Percentiles rank a stretch among this genome's conserved stretches.
These are phyloP conservation scores for Drosophila kanapiae DNA, from an alignment of 1,140 invertebrate species.

Conservation along the genomic window DNA sequence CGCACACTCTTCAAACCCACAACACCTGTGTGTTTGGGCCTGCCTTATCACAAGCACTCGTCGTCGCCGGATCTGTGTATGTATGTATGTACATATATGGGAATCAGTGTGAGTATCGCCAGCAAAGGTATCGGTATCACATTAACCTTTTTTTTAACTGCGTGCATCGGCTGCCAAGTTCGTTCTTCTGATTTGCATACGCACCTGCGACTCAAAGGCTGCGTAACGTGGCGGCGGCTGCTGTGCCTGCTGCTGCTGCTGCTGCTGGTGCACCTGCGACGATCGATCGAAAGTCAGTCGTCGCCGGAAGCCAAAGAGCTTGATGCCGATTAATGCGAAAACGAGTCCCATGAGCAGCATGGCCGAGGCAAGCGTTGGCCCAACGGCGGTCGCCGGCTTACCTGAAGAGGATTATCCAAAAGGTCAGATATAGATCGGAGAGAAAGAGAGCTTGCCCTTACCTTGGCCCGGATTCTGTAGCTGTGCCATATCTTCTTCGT, in stretches of 20 bases:
- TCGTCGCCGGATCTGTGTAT: conserved; percentile 20
- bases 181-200: conserved; percentile 35
- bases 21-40: conserved; percentile 50
- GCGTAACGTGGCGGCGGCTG: conserved; percentile 64
- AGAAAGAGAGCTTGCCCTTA: conserved; percentile 21
- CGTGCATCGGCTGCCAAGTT: conserved; percentile 39
- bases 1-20: conserved; percentile 26
- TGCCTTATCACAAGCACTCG: conserved; percentile 62
- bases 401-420: conserved; percentile 23
- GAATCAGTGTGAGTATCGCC: conserved; percentile 13
- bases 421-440: background rate
- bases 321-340: conserved; percentile 78
- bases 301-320: conserved; percentile 85
- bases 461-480: conserved; percentile 68
- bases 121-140: conserved; percentile 41
- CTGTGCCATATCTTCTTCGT: conserved; percentile 60
- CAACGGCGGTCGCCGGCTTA: conserved; percentile 43
- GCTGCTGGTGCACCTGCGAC: conserved; percentile 36
- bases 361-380: conserved; percentile 44
- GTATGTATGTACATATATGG: background rate
- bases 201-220: conserved; percentile 72
- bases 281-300: conserved; percentile 73
- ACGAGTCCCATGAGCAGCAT: conserved; percentile 70
- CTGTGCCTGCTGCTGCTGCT: conserved; percentile 26
- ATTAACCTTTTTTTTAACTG: conserved; percentile 62